phyloP scores from a whole-genome alignment of 2,888 invertebrate genomes.

The Diaprepes abbreviatus region DNA sequence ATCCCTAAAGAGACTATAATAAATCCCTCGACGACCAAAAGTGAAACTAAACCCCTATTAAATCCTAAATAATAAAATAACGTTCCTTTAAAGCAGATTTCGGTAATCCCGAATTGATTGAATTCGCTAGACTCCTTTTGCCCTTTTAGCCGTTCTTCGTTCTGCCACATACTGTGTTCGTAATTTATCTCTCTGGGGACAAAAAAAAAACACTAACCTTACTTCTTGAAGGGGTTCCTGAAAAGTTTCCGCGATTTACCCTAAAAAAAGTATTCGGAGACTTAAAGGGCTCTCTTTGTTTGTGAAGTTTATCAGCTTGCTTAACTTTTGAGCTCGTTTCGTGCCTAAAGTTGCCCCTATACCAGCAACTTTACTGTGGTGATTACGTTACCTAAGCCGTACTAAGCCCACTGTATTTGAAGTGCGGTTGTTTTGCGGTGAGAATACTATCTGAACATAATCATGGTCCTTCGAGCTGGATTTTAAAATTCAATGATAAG shows the following conservation, averaged over 20 bases:
- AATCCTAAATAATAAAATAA: conserved; percentile 18
- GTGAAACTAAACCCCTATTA: conserved; percentile 8
- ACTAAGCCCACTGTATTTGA: no score
- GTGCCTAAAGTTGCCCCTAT: no score
- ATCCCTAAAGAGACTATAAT: not conserved
- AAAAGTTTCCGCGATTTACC: not conserved
- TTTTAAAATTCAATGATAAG: no score
- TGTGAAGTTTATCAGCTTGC: not conserved
- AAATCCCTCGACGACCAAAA: conserved; percentile 1
- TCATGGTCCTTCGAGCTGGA: no score
- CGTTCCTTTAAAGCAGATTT: conserved; percentile 21
- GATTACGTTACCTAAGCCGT: no score
- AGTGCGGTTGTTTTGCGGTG: no score
- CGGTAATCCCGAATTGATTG: conserved; percentile 33
- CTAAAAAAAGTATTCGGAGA: not conserved
- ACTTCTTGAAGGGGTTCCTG: not conserved
- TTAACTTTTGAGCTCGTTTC: not conserved
- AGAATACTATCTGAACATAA: no score
- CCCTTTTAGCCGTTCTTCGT: conserved; percentile 7
- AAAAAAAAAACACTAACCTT: not conserved
- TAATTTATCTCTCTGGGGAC: conserved; percentile 11
- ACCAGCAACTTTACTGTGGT: no score
- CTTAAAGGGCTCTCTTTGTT: no score
- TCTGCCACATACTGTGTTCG: conserved; percentile 15
- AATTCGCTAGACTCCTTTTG: conserved; percentile 2